phyloP scores from a whole-genome alignment of 2,797 vertebrate genomes.

The Oreochromis mossambicus region DNA sequence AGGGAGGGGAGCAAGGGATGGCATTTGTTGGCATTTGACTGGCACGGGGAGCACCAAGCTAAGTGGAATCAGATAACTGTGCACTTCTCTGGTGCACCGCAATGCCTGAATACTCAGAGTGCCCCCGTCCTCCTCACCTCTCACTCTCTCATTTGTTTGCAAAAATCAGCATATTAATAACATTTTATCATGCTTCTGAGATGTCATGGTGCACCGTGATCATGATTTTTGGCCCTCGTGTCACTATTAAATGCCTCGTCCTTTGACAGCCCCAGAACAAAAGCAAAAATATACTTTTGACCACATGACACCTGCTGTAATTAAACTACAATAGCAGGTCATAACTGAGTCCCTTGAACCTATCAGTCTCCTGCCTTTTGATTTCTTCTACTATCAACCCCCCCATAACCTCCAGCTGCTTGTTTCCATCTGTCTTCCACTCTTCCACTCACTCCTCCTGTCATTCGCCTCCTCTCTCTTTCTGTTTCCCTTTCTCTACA shows the following conservation, averaged over 20 bases:
- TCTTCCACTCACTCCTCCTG: constrained; percentile 5
- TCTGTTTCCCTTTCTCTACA: constrained; percentile 6
- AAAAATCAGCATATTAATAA: background rate
- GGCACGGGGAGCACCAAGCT: constrained; percentile 33
- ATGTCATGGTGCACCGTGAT: background rate
- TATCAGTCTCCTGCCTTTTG: constrained; percentile 1
- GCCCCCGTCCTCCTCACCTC: background rate
- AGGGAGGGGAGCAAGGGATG: constrained; percentile 15
- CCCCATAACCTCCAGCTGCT: background rate
- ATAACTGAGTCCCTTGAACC: constrained; percentile 1
- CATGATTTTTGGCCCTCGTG: background rate
- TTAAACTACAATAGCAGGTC: background rate
- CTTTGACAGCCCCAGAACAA: background rate
- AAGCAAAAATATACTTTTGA: background rate
- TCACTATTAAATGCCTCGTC: background rate
- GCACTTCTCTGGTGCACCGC: constrained; percentile 8
- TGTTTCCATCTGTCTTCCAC: constrained; percentile 27
- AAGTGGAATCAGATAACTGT: constrained; percentile 56
- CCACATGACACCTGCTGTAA: background rate
- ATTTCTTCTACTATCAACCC: background rate
- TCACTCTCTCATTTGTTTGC: background rate
- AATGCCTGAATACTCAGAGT: constrained; percentile 4
- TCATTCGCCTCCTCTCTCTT: constrained; percentile 19
- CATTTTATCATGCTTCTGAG: background rate
- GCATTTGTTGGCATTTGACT: constrained; percentile 51